Base-by-base conservation (phyloP, 1,140 invertebrate genomes). In the Portunus trituberculatus region DNA sequence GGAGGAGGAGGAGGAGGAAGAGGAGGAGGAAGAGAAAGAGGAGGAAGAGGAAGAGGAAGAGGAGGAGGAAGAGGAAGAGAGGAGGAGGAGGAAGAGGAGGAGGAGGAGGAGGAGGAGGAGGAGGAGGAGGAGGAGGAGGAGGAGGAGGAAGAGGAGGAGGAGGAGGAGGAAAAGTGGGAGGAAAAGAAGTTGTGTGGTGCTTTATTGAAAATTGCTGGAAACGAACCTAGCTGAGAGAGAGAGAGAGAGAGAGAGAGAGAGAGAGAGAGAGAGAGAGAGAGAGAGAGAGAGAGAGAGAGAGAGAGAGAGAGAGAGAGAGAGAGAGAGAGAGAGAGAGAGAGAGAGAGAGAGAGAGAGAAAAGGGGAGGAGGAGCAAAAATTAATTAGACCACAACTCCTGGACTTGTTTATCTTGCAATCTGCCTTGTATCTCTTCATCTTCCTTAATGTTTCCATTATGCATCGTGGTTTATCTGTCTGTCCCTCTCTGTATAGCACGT, bases 171-270 rank as follows among this genome's bases (percentile, higher is more conserved):
- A 31, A 32, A 87, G 86, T 3, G 29, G 39, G 86, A 32, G 86
- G 29, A 28, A 32, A 28, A 87, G 29, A 39, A 3, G 76, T 28
- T 82, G 76, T 20, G 76, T 1, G 4, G 76, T 82, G 20, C 76
- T 82, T 20, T 28, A 25, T 82, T 28, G 76, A 82, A 28, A 28
- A 28, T 82, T 28, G 28, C 4, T 76, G 67, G n/a, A 76, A 76
- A 76, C 12, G n/a, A 76, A 76, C 12, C 12, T 14, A n/a, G n/a
- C 12, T 14, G 82, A 84, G 82, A 84, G 82, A 84, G 82, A 84
- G 82, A 84, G 82, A 84, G 82, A 84, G 82, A 84, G 82, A 86
- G 83, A 86, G 83, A 82, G 83, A 86, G 83, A 86, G 83, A 86
- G 83, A 86, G 83, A 86, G 83, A 86, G 83, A 86, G 83, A 86